These are phyloP conservation scores for Gibbula magus DNA, from an alignment of 2,888 invertebrate species.

Conservation along the genomic window DNA sequence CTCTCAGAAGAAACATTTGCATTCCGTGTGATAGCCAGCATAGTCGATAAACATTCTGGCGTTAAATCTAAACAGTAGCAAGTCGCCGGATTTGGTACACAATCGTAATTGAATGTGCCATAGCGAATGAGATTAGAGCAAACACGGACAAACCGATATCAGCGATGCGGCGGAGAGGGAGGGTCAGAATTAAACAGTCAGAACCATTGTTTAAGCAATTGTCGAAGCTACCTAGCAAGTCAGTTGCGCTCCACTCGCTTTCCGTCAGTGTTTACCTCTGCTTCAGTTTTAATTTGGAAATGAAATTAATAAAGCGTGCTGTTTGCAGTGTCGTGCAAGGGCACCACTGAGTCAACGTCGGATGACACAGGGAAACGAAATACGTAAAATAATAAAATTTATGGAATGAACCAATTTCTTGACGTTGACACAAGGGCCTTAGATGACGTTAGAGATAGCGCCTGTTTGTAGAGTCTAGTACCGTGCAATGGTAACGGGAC, in stretches of 20 bases:
- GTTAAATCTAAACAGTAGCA: conserved; percentile 22
- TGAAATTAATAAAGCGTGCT: conserved; percentile 30
- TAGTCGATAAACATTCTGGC: conserved; percentile 21
- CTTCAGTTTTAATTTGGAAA: conserved; percentile 33
- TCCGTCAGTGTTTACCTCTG: conserved; percentile 29
- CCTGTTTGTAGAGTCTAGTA: background rate
- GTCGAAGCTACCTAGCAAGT: conserved; percentile 13
- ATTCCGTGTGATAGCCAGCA: background rate
- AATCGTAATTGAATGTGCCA: conserved; percentile 21
- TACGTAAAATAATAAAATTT: conserved; percentile 28
- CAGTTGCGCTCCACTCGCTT: background rate
- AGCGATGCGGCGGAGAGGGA: background rate
- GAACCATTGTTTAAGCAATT: conserved; percentile 16
- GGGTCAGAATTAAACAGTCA: conserved; percentile 10
- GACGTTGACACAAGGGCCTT: conserved; percentile 17
- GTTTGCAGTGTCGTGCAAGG: conserved; percentile 17
- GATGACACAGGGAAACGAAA: background rate
- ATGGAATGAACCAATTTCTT: conserved; percentile 28
- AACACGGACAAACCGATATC: conserved; percentile 11
- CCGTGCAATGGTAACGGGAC: background rate
- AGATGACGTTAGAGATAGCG: background rate
- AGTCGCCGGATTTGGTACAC: conserved; percentile 17
- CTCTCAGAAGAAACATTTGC: conserved; percentile 13
- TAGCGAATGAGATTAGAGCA: conserved; percentile 17
- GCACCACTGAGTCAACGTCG: background rate